A percentile compares a stretch with the other conserved stretches of the same genome.
Evolutionary conservation across 2,888 invertebrate species (phyloP).

Genomic region (Camponotus fellah): DNA sequence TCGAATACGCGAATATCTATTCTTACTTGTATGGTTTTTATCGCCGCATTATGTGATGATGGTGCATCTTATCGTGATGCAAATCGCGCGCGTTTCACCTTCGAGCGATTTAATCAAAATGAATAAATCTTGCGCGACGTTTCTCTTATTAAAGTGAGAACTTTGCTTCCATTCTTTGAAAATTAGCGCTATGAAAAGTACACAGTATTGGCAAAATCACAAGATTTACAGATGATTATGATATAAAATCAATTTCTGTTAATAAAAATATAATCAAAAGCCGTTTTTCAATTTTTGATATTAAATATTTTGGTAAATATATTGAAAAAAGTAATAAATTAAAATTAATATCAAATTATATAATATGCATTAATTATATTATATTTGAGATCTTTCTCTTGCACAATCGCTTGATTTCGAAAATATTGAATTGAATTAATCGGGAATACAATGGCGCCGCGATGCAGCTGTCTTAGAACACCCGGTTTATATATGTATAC

Average conservation of each 20-base stretch:
- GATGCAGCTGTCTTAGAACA: constrained; percentile 21
- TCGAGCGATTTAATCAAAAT: neutral
- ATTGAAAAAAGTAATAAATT: no score
- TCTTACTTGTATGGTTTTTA: neutral
- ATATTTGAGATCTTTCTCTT: neutral
- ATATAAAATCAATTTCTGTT: neutral
- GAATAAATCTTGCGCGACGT: neutral
- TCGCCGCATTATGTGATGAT: constrained; percentile 13
- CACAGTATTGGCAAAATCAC: neutral
- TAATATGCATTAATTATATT: neutral
- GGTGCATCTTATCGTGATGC: constrained; percentile 12
- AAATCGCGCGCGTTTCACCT: constrained; percentile 13
- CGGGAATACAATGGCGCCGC: neutral
- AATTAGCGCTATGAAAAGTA: neutral
- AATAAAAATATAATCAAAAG: neutral
- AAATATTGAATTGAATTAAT: constrained; percentile 17
- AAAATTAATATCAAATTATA: no score
- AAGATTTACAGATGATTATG: neutral
- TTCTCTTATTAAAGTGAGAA: neutral
- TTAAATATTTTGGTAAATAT: neutral
- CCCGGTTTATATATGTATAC: constrained; percentile 21
- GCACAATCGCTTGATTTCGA: neutral
- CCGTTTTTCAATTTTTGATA: neutral
- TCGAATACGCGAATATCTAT: constrained; percentile 7
- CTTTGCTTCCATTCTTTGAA: neutral